phyloP scores from a whole-genome alignment of 2,113 vertebrate species.

The Osmerus mordax region DNA sequence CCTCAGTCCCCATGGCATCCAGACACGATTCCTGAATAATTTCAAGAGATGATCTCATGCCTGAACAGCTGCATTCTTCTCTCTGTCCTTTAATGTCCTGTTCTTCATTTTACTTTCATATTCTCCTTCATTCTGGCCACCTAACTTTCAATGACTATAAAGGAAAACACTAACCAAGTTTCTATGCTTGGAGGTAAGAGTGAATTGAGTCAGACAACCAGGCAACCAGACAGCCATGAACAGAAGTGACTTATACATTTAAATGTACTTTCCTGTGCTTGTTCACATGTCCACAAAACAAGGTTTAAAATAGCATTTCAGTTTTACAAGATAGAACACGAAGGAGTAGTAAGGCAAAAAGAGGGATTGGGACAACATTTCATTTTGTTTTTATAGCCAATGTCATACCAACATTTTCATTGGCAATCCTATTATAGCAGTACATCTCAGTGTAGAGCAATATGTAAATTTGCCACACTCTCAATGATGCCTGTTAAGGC shows the following conservation, averaged over 20 bases:
- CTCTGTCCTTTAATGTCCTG: not conserved
- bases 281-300: not conserved
- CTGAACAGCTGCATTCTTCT: not conserved
- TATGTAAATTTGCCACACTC: too few relatives aligned
- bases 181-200: too few relatives aligned
- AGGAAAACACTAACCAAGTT: too few relatives aligned
- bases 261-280: not conserved
- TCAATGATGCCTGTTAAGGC: too few relatives aligned
- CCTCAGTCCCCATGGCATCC: constrained; percentile 34
- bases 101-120: too few relatives aligned
- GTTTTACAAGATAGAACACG: not conserved
- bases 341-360: not conserved
- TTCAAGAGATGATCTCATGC: constrained; percentile 39
- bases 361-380: not conserved
- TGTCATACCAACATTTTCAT: too few relatives aligned
- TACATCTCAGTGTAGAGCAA: too few relatives aligned
- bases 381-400: too few relatives aligned
- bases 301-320: not conserved
- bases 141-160: too few relatives aligned
- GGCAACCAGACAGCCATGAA: not conserved
- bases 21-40: constrained; percentile 37
- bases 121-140: too few relatives aligned
- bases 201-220: too few relatives aligned
- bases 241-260: not conserved
- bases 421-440: too few relatives aligned